Base-by-base conservation (phyloP, 2,888 invertebrate species). In the Drosophila subsilvestris region DNA sequence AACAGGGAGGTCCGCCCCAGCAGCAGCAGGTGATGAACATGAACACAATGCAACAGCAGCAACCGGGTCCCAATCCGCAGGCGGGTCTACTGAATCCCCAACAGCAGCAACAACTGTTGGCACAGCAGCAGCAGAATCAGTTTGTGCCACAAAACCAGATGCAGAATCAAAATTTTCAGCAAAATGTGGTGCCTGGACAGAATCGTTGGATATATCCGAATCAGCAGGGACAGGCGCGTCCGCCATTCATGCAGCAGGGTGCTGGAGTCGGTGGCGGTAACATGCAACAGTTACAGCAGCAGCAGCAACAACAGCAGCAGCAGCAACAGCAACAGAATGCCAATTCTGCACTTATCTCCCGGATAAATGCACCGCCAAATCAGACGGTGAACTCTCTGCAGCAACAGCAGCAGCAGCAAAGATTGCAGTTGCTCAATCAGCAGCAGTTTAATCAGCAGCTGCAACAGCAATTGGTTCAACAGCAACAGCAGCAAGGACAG, bases 331-430 rank as follows among this genome's bases (percentile, higher is more conserved):
- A 59, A 81, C 93, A 86, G 86, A 93, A 80, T 90, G 91, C 91
- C 6, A 91, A 92, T 91, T 86, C 94, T 84, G 94, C 94, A 9
- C 91, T 94, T 0, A 93, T 94, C 67, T 94, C 95, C 10, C 94
- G 95, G 85, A 92, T 94, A 0, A 94, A 95, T 79, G 94, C 94
- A 69, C 95, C 95, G 0, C 91, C 92, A 1, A 92, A 90, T 77
- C 92, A 91, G 70, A 81, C 86, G 1, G 89, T 91, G 0, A 91
- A 82, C 67, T 83, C 91, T 0, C 74, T 91, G 76, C 90, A 90
- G 53, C 90, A 91, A 58, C 91, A 91, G 54, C 93, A 93, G 65
- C 93, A 92, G 37, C 79, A 79, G 45, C 92, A 91, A 29, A 76
- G 91, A 20, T 78, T 92, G 68, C 92, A 92, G 79, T 90, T 91